Conservation (phyloP, 2,888 invertebrate species). For the Tethea ocularis region DNA sequence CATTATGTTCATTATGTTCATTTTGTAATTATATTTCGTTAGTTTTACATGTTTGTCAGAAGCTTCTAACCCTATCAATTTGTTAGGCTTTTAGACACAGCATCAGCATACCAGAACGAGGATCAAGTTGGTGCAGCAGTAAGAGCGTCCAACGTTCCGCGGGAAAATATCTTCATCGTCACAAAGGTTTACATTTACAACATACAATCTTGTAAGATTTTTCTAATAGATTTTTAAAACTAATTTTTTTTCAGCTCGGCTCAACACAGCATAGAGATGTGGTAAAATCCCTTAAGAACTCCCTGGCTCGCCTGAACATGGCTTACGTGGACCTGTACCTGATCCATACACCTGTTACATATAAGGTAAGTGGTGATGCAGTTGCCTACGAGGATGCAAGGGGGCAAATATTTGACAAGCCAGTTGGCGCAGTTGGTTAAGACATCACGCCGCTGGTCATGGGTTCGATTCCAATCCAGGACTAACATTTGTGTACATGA, state of each 20-base stretch:
- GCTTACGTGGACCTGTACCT: slow-evolving; percentile 82
- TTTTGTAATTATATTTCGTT: too few species aligned
- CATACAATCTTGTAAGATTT: too few species aligned
- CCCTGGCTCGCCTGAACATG: slow-evolving; percentile 74
- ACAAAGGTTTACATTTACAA: slow-evolving; percentile 60
- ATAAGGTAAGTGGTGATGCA: slow-evolving; percentile 45
- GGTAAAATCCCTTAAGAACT: slow-evolving; percentile 52
- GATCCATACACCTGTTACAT: slow-evolving; percentile 78
- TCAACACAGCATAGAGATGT: slow-evolving; percentile 57
- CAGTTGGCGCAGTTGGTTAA: too few species aligned
- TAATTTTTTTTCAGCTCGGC: slow-evolving; percentile 53
- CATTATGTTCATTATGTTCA: too few species aligned
- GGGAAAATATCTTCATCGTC: slow-evolving; percentile 61
- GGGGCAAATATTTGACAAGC: too few species aligned
- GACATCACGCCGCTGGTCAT: too few species aligned
- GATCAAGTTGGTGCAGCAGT: slow-evolving; percentile 60
- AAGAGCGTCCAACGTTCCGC: slow-evolving; percentile 44
- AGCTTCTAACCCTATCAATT: background rate
- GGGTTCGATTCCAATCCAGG: too few species aligned
- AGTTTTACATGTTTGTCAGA: too few species aligned
- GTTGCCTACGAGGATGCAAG: too few species aligned
- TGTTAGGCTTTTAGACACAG: slow-evolving; percentile 64
- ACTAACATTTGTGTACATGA: too few species aligned
- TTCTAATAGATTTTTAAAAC: too few species aligned
- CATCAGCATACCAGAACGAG: slow-evolving; percentile 57